These are phyloP conservation scores for Bergia puertoricense DNA, from an alignment of 92 coral and sea anemone genomes.

Conservation along the genomic window DNA sequence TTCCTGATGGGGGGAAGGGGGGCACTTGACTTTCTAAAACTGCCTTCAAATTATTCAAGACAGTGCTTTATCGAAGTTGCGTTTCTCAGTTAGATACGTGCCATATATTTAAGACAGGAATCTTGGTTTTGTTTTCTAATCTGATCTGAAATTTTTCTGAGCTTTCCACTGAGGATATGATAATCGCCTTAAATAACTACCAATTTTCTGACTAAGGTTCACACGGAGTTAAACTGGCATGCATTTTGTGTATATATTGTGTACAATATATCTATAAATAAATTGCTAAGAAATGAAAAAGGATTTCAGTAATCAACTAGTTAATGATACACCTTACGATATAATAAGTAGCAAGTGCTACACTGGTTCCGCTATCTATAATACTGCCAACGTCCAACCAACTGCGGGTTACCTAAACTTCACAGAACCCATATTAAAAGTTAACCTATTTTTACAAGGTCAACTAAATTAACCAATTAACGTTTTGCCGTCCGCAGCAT, in stretches of 20 bases:
- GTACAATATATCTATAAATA: not conserved
- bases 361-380: too few relatives aligned
- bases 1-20: too few relatives aligned
- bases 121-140: not conserved
- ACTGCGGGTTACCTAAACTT: not conserved
- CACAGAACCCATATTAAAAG: too few relatives aligned
- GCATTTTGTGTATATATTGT: not conserved
- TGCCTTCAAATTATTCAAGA: too few relatives aligned
- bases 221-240: not conserved
- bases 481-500: not conserved
- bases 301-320: not conserved
- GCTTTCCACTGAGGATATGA: not conserved
- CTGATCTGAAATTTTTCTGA: not conserved
- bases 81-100: too few relatives aligned
- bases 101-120: not conserved
- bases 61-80: too few relatives aligned
- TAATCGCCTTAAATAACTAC: not conserved
- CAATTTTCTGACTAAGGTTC: not conserved
- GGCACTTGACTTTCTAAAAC: too few relatives aligned
- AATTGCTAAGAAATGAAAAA: too few relatives aligned
- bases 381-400: not conserved
- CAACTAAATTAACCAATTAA: not conserved
- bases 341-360: too few relatives aligned
- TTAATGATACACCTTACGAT: too few relatives aligned
- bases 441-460: not conserved